These are phyloP conservation scores for Cyrtodaria siliqua DNA, from an alignment of 2,888 invertebrate species.

Conservation along the genomic window DNA sequence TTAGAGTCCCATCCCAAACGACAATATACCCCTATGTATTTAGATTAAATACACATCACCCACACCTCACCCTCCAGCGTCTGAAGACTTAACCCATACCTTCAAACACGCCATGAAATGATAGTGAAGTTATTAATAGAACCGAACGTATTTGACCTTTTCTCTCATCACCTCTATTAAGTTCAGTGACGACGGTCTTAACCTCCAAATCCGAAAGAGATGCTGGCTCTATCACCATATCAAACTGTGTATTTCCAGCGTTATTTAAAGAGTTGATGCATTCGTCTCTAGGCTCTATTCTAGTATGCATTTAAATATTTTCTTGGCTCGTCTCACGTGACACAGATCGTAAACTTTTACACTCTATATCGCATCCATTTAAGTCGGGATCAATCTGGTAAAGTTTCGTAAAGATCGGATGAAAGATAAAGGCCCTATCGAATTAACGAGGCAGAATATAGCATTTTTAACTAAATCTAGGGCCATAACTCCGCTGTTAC, in stretches of 20 bases:
- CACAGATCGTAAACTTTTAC: conserved; percentile 58
- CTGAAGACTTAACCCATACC: conserved; percentile 79
- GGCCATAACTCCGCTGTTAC: no score
- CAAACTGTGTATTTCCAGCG: no score
- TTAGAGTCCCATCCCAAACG: conserved; percentile 80
- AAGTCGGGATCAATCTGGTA: no score
- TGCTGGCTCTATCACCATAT: conserved; percentile 67
- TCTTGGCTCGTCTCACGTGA: conserved; percentile 27
- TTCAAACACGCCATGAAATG: conserved; percentile 81
- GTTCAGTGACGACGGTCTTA: conserved; percentile 77
- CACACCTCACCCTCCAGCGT: conserved; percentile 77
- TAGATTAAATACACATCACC: conserved; percentile 79
- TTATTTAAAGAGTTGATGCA: no score
- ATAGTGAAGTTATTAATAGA: conserved; percentile 78
- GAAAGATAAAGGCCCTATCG: no score
- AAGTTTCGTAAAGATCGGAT: no score
- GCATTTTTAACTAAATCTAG: no score
- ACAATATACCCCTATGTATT: conserved; percentile 77
- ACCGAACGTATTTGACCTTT: conserved; percentile 78
- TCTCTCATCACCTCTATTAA: conserved; percentile 73
- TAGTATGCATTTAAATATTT: conserved; percentile 33
- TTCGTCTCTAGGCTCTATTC: no score
- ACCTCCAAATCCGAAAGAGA: conserved; percentile 74
- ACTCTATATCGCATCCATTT: conserved; percentile 63
- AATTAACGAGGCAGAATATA: no score